phyloP scores from a whole-genome alignment of 2,113 vertebrate genomes.

The Todiramphus saurophagus region DNA sequence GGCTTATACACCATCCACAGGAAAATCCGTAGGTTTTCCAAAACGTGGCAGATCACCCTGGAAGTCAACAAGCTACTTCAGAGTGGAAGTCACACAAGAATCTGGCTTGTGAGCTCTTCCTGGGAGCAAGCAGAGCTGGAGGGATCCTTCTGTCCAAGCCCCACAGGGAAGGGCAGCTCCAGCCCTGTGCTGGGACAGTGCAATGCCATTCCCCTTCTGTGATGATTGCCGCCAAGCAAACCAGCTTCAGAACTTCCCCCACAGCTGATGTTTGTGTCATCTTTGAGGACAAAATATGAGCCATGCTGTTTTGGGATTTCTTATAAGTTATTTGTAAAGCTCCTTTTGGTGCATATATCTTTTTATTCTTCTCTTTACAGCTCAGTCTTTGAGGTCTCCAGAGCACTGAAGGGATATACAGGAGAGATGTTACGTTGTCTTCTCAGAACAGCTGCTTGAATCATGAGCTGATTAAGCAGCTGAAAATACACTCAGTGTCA shows the following conservation, averaged over 20 bases:
- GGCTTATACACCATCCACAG: background rate
- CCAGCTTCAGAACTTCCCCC: background rate
- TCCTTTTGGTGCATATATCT: background rate
- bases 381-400: background rate
- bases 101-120: background rate
- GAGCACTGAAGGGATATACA: background rate
- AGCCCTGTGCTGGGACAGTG: accelerated
- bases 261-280: background rate
- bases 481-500: background rate
- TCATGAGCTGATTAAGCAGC: background rate
- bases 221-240: background rate
- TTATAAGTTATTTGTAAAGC: background rate
- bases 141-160: background rate
- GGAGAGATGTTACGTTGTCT: background rate
- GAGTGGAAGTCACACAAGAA: background rate
- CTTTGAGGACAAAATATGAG: background rate
- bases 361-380: background rate
- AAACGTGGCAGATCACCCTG: background rate
- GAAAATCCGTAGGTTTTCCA: background rate
- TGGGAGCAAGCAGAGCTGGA: background rate
- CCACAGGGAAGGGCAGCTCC: background rate
- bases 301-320: background rate
- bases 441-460: background rate
- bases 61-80: background rate
- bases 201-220: background rate